phyloP scores from a whole-genome alignment of 2,113 vertebrate genomes.

The Myiopsitta monachus region DNA sequence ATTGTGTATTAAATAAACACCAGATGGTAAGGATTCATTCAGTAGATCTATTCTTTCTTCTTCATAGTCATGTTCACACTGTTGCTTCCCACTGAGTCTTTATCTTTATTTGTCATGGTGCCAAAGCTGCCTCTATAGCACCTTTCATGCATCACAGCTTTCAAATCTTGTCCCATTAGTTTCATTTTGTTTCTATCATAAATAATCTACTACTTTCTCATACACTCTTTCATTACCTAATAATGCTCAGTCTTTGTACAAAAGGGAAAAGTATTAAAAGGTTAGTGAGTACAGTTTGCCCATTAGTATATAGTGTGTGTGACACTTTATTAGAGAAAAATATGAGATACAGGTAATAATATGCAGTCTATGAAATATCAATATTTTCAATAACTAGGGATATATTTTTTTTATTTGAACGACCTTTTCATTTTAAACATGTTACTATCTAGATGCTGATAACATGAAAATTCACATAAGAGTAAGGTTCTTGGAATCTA shows the following conservation, averaged over 20 bases:
- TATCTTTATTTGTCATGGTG: constrained; percentile 82
- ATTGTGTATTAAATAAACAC: constrained; percentile 92
- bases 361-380: background rate
- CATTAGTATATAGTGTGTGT: constrained; percentile 70
- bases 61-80: constrained; percentile 84
- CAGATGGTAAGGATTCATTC: constrained; percentile 90
- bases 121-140: constrained; percentile 80
- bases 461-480: background rate
- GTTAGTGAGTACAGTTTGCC: constrained; percentile 78
- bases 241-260: constrained; percentile 73
- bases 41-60: constrained; percentile 85
- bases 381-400: background rate
- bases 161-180: constrained; percentile 85
- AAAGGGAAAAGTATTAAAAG: constrained; percentile 75
- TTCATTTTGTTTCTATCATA: constrained; percentile 86
- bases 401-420: background rate
- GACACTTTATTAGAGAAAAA: constrained; percentile 61
- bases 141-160: constrained; percentile 86
- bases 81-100: constrained; percentile 86
- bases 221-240: constrained; percentile 82
- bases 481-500: background rate
- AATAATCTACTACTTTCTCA: constrained; percentile 83
- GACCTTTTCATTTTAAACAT: background rate
- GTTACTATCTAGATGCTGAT: background rate
- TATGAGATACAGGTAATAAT: constrained; percentile 53